Evolutionary conservation across 2,797 vertebrate species (phyloP), one percentile per base, ranked within the genome.

Genomic region (Naso thynnoides): DNA sequence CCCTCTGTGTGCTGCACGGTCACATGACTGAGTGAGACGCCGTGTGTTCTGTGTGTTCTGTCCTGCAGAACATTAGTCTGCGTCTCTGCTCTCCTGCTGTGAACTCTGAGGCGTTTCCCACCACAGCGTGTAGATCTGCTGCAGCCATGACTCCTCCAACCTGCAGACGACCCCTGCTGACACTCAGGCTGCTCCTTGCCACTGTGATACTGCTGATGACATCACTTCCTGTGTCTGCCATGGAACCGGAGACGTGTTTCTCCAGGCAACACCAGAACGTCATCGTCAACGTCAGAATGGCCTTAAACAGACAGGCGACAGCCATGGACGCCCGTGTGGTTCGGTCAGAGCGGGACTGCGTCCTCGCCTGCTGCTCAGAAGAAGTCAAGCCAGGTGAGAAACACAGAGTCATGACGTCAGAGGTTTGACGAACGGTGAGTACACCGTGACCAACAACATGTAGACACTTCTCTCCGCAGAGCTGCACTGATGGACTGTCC

Each of bases 311-410:
- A 4, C 29, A 71, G 2, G 50, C 70, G 10, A 76, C 86, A 0
- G 56, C 71, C 21, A 92, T 89, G 86, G 86, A 85, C 10, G 23
- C 86, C 0, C 85, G 70, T 6, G 26, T 15, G 27, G 89, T 84
- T 10, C 79, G 26, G 2, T 85, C 89, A 0, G 93, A 94, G 78
- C 79, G 87, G n/a, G 94, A 93, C 71, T 95, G 95, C 1, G 87
- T 95, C 48, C 79, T 93, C 8, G 88, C 91, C 73, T 95, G 95
- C 86, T 95, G 95, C 88, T 94, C 94, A 0, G 82, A 87, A 71
- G 91, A 91, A 7, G 84, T 94, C 21, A 85, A 76, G 36, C 87
- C 90, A 88, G 94, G 94, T 95, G 68, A 66, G 65, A 18, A 24
- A 3, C 4, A 31, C 31, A n/a, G n/a, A n/a, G n/a, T n/a, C n/a